A percentile compares a stretch with the other conserved stretches of the same genome.
Evolutionary conservation across 2,888 invertebrate genomes (phyloP).

Genomic region (Xanthorhoe designata): DNA sequence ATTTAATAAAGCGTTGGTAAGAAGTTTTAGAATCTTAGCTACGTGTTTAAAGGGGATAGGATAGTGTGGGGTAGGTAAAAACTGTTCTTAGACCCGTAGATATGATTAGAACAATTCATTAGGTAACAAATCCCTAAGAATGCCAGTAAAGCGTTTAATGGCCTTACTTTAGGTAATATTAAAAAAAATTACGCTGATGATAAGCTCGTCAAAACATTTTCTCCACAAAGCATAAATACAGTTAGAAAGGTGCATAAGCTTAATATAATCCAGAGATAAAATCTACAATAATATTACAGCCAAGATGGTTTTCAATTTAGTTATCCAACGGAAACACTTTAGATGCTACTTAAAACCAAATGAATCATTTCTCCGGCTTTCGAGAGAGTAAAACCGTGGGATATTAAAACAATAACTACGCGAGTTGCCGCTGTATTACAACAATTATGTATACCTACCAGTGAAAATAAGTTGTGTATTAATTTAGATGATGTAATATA

Average conservation of each 20-base stretch:
- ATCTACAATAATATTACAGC: conserved; percentile 4
- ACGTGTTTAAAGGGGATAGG: too few species aligned
- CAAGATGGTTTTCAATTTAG: conserved; percentile 29
- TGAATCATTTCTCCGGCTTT: conserved; percentile 74
- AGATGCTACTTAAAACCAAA: conserved; percentile 54
- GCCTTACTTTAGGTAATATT: too few species aligned
- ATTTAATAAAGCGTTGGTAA: too few species aligned
- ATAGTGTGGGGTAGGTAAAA: too few species aligned
- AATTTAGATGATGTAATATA: neutral
- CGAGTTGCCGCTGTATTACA: conserved; percentile 43
- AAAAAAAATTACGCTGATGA: too few species aligned
- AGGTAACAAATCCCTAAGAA: too few species aligned
- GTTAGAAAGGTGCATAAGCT: neutral
- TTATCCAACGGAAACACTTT: conserved; percentile 53
- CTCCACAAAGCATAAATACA: too few species aligned
- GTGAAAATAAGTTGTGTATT: conserved; percentile 19
- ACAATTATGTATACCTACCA: conserved; percentile 35
- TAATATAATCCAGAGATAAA: neutral
- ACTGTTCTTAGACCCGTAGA: too few species aligned
- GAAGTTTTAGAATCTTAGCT: too few species aligned
- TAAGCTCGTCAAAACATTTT: too few species aligned
- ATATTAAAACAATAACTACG: conserved; percentile 66
- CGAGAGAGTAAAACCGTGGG: conserved; percentile 81
- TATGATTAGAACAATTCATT: too few species aligned
- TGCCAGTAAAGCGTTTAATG: too few species aligned